Percentiles rank a stretch among this genome's conserved stretches.
Conservation (phyloP, 2,888 invertebrate species). For the Hyposoter didymator region DNA sequence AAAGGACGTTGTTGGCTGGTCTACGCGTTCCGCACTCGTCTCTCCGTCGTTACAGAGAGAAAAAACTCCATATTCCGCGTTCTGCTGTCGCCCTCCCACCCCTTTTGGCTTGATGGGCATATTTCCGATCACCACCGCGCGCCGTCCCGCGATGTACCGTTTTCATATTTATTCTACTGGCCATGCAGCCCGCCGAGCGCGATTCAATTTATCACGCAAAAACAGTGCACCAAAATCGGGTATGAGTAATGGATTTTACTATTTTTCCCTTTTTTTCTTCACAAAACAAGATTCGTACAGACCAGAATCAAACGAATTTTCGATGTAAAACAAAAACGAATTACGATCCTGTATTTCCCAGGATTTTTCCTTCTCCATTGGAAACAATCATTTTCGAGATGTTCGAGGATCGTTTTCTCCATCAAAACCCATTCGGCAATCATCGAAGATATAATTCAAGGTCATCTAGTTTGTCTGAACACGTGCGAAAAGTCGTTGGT, state of each 20-base stretch:
- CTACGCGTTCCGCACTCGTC: slow-evolving; percentile 46
- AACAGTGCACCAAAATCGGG: slow-evolving; percentile 18
- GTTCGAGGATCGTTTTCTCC: not conserved
- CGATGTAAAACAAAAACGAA: not conserved
- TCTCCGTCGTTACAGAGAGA: slow-evolving; percentile 54
- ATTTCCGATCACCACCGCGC: slow-evolving; percentile 48
- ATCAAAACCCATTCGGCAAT: not conserved
- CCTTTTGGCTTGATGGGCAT: slow-evolving; percentile 36
- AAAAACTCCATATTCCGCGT: slow-evolving; percentile 30
- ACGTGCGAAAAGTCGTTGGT: not conserved
- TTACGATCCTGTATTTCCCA: not conserved
- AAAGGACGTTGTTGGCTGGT: slow-evolving; percentile 44
- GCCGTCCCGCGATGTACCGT: not conserved
- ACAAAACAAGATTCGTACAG: not conserved
- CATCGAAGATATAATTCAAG: not conserved
- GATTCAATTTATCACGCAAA: slow-evolving; percentile 42
- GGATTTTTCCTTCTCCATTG: not conserved
- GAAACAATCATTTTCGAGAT: not conserved
- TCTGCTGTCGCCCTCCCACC: not conserved
- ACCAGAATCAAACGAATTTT: not conserved
- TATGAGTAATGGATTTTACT: slow-evolving; percentile 41
- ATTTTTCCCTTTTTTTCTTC: not conserved
- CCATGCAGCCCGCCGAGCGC: slow-evolving; percentile 5
- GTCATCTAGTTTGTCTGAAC: not conserved
- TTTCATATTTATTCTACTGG: slow-evolving; percentile 48